Evolutionary conservation across 2,888 invertebrate species (phyloP), one percentile per base, ranked within the genome.

Genomic region (Drosophila nr. medialis): DNA sequence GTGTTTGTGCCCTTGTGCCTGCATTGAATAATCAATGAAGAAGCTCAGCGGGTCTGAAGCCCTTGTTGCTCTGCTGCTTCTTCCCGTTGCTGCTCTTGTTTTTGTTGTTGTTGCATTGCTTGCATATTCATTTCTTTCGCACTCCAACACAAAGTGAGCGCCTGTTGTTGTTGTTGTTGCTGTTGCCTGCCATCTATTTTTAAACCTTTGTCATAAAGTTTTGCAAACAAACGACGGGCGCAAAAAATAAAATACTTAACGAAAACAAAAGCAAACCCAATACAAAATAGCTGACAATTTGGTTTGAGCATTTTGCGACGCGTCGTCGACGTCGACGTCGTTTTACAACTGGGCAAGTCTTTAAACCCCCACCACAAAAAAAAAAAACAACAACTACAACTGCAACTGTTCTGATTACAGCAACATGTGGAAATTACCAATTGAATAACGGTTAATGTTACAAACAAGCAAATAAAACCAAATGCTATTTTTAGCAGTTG

Each of bases 131-230:
- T 78, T 72, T 67, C 53, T 59, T 51, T 59, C 32, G 50, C 55
- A 80, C 61, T 80, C 54, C 50, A 56, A 62, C 27, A 59, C 54
- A 73, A 58, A 66, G 65, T 48, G 36, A 15, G 49, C 66, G 51
- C 51, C 36, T 60, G 49, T 64, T 18, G 11, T 55, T 76, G 59
- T 59, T 63, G 51, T 61, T 66, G 63, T 48, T 55, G 30, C 49
- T 70, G 63, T 34, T 66, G 55, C 56, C 64, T 70, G 65, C 58
- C 50, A 51, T 69, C 83, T 85, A 89, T 85, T 87, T 85, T 87
- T 85, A 85, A 86, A 74, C 62, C 77, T 80, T 87, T 87, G 85
- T 87, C 85, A 89, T 87, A 82, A 89, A 87, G 83, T 87, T 85
- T 89, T 87, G 75, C 85, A 85, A 85, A 85, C 86, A 87, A 82